These are phyloP conservation scores for Torymus aiolomorphi DNA, from an alignment of 2,888 invertebrate species.

Conservation along the genomic window DNA sequence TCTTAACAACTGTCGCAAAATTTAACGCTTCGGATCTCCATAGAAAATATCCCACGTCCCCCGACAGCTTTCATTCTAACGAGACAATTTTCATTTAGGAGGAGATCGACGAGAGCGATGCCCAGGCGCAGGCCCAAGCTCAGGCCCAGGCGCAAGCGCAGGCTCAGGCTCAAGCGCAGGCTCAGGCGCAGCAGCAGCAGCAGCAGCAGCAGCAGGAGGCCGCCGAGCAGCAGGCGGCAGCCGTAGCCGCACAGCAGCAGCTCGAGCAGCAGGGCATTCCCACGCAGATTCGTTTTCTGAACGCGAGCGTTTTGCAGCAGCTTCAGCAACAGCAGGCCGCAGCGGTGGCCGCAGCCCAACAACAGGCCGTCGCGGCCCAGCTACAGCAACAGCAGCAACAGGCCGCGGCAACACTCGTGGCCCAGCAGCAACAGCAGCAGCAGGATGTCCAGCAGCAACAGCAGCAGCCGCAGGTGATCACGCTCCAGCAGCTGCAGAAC, in stretches of 20 bases:
- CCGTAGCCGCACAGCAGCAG: conserved; percentile 56
- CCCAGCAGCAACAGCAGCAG: conserved; percentile 67
- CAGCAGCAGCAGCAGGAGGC: conserved; percentile 63
- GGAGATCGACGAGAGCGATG: conserved; percentile 69
- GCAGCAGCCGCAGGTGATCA: conserved; percentile 75
- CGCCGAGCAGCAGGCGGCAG: conserved; percentile 62
- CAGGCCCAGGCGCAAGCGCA: background rate
- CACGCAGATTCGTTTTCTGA: conserved; percentile 72
- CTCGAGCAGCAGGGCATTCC: conserved; percentile 65
- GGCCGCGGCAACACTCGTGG: conserved; percentile 64
- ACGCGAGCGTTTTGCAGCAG: conserved; percentile 73
- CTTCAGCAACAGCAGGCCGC: conserved; percentile 71
- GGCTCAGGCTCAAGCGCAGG: conserved; percentile 52
- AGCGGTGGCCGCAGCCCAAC: conserved; percentile 64
- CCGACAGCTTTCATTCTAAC: background rate
- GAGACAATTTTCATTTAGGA: conserved; percentile 62
- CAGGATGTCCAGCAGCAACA: conserved; percentile 72
- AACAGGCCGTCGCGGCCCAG: conserved; percentile 47
- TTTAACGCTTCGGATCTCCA: no score
- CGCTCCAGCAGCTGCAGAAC: conserved; percentile 76
- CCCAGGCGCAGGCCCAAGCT: conserved; percentile 38
- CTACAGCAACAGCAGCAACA: conserved; percentile 74
- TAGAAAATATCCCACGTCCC: no score
- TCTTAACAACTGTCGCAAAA: no score
- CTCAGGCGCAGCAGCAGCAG: conserved; percentile 58